Evolutionary conservation across 2,888 invertebrate species (phyloP).

Genomic region (Xestoiulus laeticollis): DNA sequence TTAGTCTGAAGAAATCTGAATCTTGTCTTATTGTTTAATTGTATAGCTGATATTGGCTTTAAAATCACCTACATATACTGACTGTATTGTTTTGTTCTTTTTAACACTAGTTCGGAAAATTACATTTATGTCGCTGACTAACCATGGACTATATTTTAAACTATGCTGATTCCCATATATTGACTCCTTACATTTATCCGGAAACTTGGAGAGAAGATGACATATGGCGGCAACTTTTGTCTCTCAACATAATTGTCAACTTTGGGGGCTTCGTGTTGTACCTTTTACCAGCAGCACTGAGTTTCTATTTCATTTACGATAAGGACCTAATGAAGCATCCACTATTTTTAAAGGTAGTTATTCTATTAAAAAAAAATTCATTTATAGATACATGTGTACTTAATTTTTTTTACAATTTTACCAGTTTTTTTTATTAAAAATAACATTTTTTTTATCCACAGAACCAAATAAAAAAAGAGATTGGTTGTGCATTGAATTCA

Average conservation of each 20-base stretch:
- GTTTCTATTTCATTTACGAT: constrained; percentile 45
- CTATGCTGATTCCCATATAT: constrained; percentile 7
- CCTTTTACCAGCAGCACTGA: constrained; percentile 20
- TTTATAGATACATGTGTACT: neutral
- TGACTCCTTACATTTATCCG: constrained; percentile 50
- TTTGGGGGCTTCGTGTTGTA: constrained; percentile 47
- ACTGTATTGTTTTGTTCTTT: too few relatives aligned
- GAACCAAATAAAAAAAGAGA: constrained; percentile 51
- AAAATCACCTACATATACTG: too few relatives aligned
- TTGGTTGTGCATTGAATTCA: constrained; percentile 10
- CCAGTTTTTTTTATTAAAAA: too few relatives aligned
- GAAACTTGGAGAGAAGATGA: constrained; percentile 44
- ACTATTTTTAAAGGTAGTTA: constrained; percentile 45
- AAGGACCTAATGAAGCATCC: constrained; percentile 51
- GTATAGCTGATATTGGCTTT: too few relatives aligned
- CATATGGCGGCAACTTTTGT: constrained; percentile 42
- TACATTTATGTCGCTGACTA: neutral
- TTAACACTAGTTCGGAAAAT: too few relatives aligned
- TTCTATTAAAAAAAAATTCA: neutral
- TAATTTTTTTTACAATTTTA: neutral
- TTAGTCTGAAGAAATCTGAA: too few relatives aligned
- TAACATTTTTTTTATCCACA: too few relatives aligned
- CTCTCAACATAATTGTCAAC: neutral
- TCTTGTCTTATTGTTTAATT: too few relatives aligned
- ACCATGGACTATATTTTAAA: constrained; percentile 47